Evolutionary conservation across 2,113 vertebrate genomes (phyloP).

Genomic region (Lophius piscatorius): DNA sequence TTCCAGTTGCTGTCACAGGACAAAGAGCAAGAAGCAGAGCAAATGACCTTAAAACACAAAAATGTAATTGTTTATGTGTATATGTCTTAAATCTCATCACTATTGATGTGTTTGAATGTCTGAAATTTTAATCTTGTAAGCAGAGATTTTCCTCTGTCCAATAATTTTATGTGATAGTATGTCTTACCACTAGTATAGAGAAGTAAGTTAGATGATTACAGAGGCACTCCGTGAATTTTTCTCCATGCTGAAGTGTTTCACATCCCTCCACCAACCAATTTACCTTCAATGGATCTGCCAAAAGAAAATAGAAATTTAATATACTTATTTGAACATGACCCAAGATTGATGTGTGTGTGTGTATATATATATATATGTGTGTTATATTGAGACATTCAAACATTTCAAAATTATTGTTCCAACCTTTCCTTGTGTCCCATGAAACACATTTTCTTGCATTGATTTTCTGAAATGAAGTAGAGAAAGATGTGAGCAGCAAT

Average conservation of each 20-base stretch:
- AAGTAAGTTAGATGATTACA: slow-evolving; percentile 83
- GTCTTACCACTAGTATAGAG: slow-evolving; percentile 79
- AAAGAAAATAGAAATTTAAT: neutral
- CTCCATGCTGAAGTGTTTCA: slow-evolving; percentile 22
- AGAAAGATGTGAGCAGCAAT: neutral
- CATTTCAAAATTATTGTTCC: too few relatives aligned
- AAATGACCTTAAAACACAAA: too few relatives aligned
- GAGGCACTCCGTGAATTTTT: slow-evolving; percentile 64
- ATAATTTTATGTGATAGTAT: too few relatives aligned
- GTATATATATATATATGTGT: too few relatives aligned
- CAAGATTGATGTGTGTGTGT: too few relatives aligned
- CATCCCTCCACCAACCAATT: slow-evolving; percentile 73
- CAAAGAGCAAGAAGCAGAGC: neutral
- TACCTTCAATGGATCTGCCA: slow-evolving; percentile 67
- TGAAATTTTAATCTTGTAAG: too few relatives aligned
- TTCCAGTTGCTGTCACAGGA: slow-evolving; percentile 62
- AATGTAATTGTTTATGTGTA: too few relatives aligned
- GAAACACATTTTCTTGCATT: slow-evolving; percentile 72
- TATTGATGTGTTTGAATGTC: too few relatives aligned
- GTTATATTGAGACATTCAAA: too few relatives aligned
- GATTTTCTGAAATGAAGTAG: slow-evolving; percentile 55
- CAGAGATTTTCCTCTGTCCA: too few relatives aligned
- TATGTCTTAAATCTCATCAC: too few relatives aligned
- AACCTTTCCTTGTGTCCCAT: slow-evolving; percentile 78
- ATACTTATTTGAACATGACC: too few relatives aligned